Conservation (phyloP, 2,797 vertebrate genomes). For the Petrocephalus sullivani region DNA sequence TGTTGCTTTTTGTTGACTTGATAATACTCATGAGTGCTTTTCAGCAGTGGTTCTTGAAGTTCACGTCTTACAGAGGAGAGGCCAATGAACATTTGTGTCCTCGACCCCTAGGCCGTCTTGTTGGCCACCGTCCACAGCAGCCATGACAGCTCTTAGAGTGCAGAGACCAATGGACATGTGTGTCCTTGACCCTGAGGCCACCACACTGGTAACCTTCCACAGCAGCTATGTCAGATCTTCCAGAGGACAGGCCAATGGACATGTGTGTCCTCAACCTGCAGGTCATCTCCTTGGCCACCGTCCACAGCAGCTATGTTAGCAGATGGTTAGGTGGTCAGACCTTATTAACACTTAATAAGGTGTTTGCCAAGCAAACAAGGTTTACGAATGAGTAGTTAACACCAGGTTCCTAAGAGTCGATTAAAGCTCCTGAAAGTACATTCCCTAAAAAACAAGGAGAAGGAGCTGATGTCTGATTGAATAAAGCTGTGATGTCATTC, state of each 20-base stretch:
- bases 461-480: background rate
- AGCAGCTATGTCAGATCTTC: background rate
- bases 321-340: background rate
- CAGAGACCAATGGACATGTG: background rate
- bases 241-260: background rate
- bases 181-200: slow-evolving; percentile 1
- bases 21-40: background rate
- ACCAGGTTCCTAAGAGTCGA: background rate
- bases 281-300: background rate
- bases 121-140: background rate
- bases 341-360: background rate
- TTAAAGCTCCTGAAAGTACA: background rate
- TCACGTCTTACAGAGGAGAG: background rate
- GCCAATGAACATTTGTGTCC: background rate
- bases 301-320: background rate
- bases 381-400: background rate
- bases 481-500: background rate
- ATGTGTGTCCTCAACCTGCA: background rate
- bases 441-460: background rate
- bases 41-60: background rate
- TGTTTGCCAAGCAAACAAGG: background rate
- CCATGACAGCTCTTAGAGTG: background rate
- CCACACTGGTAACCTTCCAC: background rate
- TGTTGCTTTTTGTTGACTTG: background rate
- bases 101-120: background rate